Conservation (phyloP, 2,888 invertebrate genomes). For the Phorcus lineatus region DNA sequence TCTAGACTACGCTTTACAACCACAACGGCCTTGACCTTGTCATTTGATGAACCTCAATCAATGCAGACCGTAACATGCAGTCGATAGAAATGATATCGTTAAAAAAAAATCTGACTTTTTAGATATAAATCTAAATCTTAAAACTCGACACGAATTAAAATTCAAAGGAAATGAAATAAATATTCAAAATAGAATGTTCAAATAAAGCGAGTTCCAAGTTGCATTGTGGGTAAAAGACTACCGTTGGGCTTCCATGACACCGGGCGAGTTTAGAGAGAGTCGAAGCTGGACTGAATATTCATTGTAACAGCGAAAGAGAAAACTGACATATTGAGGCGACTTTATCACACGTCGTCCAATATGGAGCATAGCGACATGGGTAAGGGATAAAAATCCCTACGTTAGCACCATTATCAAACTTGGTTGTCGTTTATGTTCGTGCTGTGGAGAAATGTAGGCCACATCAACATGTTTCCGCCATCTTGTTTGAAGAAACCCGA, state of each 20-base stretch:
- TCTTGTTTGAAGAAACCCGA: conserved; percentile 9
- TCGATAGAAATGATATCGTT: too few relatives aligned
- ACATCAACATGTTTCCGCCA: conserved; percentile 29
- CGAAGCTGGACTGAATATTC: conserved; percentile 1
- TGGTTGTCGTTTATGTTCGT: neutral
- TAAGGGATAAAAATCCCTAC: conserved; percentile 30
- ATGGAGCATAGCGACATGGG: conserved; percentile 55
- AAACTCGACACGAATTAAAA: too few relatives aligned
- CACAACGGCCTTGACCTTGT: too few relatives aligned
- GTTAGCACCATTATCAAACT: neutral
- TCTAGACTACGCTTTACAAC: too few relatives aligned
- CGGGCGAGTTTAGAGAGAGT: too few relatives aligned
- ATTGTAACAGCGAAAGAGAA: neutral
- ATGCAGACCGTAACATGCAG: too few relatives aligned
- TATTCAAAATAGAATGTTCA: neutral
- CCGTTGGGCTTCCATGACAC: neutral
- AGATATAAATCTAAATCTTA: too few relatives aligned
- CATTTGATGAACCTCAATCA: too few relatives aligned
- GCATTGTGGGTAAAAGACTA: neutral
- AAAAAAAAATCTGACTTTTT: too few relatives aligned
- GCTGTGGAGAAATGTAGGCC: neutral
- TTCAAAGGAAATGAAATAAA: too few relatives aligned
- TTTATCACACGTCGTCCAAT: neutral
- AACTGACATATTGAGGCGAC: conserved; percentile 30
- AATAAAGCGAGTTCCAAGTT: neutral